Conservation (phyloP, 2,888 invertebrate genomes). For the Troides aeacus region DNA sequence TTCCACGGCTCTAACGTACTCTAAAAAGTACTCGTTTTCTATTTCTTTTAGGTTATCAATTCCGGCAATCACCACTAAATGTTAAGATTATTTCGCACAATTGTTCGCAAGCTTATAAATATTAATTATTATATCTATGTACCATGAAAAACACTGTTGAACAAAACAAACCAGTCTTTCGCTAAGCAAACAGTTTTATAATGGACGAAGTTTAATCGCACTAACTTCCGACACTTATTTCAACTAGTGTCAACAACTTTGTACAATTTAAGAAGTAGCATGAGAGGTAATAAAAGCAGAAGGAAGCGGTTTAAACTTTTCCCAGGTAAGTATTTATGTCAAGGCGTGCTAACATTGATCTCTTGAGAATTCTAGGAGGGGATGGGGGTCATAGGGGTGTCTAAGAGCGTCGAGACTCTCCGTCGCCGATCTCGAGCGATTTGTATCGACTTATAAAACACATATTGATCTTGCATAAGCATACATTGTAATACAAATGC, state of each 20-base stretch:
- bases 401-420: constrained; percentile 49
- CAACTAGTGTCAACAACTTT: constrained; percentile 34
- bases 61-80: background rate
- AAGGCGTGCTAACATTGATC: constrained; percentile 64
- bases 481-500: constrained; percentile 38
- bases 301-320: constrained; percentile 63
- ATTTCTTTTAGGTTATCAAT: background rate
- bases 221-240: constrained; percentile 24
- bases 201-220: constrained; percentile 23
- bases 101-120: constrained; percentile 17
- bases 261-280: constrained; percentile 38
- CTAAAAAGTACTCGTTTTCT: background rate
- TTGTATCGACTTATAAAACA: constrained; percentile 52
- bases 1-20: too few relatives aligned
- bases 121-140: background rate
- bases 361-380: constrained; percentile 57
- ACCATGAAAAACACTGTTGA: constrained; percentile 2
- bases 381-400: constrained; percentile 59
- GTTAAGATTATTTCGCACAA: constrained; percentile 5
- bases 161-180: constrained; percentile 8
- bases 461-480: constrained; percentile 59
- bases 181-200: constrained; percentile 23
- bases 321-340: constrained; percentile 70
- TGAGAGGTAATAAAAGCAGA: constrained; percentile 57
- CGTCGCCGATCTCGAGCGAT: constrained; percentile 51